Base-by-base conservation (phyloP, 1,140 invertebrate genomes). In the Drosophila pandora region DNA sequence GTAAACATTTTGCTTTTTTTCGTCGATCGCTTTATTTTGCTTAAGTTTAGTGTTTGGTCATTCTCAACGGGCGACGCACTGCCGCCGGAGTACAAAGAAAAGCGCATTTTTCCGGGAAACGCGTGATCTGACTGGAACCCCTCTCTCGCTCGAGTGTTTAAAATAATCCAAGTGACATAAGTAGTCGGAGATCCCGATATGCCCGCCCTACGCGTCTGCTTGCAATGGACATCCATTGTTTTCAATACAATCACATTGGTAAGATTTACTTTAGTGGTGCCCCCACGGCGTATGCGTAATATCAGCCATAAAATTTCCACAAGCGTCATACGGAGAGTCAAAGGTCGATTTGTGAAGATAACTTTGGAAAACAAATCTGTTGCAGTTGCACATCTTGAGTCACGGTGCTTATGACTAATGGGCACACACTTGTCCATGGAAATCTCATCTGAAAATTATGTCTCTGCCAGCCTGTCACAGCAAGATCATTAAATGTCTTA, bases 1-100 rank as follows among this genome's bases (percentile, higher is more conserved):
- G 83, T 88, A 88, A 88, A 88, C 83, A 88, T 79, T 88, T 89
- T 58, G 62, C 53, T 72, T 62, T 47, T 76, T 76, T 48, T 48
- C 62, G 41, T 62, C 30, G 57, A 28, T 72, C 53, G 50, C 37
- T 39, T 58, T 53, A 52, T 47, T 74, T 63, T 73, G 30, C 52
- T 48, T 37, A 58, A 45, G 22, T 41, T 43, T 88, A 88, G 69
- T 57, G 74, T 87, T 87, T 78, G 61, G 64, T 58, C 82, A 75
- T 64, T 59, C 71, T 61, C 64, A 47, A 68, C 76, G 80, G 63
- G 76, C 83, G 76, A 76, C 63, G 65, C 43, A 67, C 56, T 30
- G 57, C 56, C 58, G 60, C 45, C 62, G 9, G 17, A 83, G 39
- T 53, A 2, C 2, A 83, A 34, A 53, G 47, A 22, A 56, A 50